Evolutionary conservation across 2,113 vertebrate genomes (phyloP).

Genomic region (Lepus europaeus): DNA sequence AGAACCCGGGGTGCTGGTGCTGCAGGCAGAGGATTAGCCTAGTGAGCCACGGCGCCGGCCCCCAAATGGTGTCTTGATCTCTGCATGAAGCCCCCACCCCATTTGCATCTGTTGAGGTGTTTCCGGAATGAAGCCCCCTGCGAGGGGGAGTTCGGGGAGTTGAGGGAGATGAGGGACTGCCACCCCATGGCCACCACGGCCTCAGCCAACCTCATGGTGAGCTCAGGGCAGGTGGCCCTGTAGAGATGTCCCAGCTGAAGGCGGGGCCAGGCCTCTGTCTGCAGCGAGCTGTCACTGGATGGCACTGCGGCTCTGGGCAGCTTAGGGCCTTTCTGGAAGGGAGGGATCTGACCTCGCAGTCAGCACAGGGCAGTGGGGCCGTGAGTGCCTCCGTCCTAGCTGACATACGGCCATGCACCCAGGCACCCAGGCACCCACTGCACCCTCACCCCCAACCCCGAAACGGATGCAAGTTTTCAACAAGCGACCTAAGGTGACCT

Average conservation of each 20-base stretch:
- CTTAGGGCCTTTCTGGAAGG: not conserved
- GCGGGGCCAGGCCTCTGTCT: not conserved
- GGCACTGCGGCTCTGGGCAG: too few relatives aligned
- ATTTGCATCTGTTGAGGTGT: not conserved
- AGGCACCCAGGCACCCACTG: too few relatives aligned
- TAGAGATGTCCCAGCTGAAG: not conserved
- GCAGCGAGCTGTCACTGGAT: not conserved
- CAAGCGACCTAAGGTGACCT: not conserved
- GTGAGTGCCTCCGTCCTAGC: not conserved
- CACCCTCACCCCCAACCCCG: not conserved
- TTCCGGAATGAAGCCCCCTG: not conserved
- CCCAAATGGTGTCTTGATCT: too few relatives aligned
- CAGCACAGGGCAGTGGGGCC: not conserved
- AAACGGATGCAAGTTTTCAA: not conserved
- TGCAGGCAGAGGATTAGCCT: too few relatives aligned
- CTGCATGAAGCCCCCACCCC: too few relatives aligned
- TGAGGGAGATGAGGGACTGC: not conserved
- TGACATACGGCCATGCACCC: not conserved
- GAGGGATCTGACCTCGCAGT: not conserved
- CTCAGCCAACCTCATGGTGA: not conserved
- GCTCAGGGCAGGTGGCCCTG: not conserved
- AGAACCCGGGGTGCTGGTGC: too few relatives aligned
- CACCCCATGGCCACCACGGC: not conserved
- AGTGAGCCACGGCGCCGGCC: too few relatives aligned
- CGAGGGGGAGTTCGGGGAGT: not conserved